Percentiles rank a stretch among this genome's conserved stretches.
phyloP scores from a whole-genome alignment of 2,888 invertebrate species.

The Ormyrus rosae region DNA sequence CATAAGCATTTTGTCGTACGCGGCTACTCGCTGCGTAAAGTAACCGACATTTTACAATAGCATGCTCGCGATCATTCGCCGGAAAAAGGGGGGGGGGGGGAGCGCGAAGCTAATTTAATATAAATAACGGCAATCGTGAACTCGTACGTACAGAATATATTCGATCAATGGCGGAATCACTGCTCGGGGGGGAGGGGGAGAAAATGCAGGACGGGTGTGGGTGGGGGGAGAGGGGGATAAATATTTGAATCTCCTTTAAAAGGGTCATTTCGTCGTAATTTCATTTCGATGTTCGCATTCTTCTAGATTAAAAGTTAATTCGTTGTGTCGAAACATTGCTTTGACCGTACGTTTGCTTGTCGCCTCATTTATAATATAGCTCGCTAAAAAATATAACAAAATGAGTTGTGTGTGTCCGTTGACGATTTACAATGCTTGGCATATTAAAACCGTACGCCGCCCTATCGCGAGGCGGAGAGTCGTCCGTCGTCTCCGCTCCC shows the following conservation, averaged over 20 bases:
- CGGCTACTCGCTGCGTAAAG: too few species aligned
- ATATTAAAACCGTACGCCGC: slow-evolving; percentile 8
- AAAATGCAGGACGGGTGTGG: slow-evolving; percentile 18
- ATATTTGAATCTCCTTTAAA: slow-evolving; percentile 29
- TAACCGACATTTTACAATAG: slow-evolving; percentile 9
- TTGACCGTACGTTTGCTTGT: slow-evolving; percentile 62
- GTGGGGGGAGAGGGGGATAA: neutral
- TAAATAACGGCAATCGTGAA: slow-evolving; percentile 33
- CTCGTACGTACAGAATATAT: slow-evolving; percentile 26
- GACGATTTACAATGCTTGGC: slow-evolving; percentile 43
- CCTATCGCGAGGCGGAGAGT: neutral
- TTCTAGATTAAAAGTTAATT: slow-evolving; percentile 66
- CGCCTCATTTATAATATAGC: slow-evolving; percentile 63
- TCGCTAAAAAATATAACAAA: slow-evolving; percentile 70
- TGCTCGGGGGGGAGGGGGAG: slow-evolving; percentile 27
- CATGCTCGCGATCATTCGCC: slow-evolving; percentile 23
- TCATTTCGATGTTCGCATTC: slow-evolving; percentile 67
- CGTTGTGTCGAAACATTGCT: slow-evolving; percentile 76
- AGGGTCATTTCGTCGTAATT: slow-evolving; percentile 37
- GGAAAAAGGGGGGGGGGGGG: neutral
- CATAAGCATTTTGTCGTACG: slow-evolving; percentile 2
- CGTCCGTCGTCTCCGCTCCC: neutral
- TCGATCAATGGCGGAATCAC: slow-evolving; percentile 52
- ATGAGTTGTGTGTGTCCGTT: slow-evolving; percentile 6
- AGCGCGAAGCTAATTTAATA: slow-evolving; percentile 29